Evolutionary conservation across 2,888 invertebrate species (phyloP).

Genomic region (Trissonchulus latispiculum): DNA sequence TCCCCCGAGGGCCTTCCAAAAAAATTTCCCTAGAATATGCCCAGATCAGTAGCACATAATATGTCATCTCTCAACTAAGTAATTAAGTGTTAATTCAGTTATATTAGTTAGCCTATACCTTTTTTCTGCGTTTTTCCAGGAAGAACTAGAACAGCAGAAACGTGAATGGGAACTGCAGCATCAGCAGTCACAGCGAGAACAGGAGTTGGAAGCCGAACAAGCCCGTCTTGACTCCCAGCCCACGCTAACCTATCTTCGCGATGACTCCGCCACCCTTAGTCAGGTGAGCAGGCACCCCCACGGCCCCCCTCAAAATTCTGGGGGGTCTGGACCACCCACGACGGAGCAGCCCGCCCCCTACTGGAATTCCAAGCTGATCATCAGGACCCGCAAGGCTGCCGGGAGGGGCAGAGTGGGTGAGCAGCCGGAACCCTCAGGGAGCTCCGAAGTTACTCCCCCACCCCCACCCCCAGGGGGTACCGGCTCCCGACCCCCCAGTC

Average conservation of each 20-base stretch:
- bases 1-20: too few species aligned
- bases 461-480: neutral
- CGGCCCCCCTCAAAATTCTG: neutral
- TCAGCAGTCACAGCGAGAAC: conserved; percentile 51
- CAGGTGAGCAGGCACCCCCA: too few species aligned
- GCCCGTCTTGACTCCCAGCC: neutral
- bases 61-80: too few species aligned
- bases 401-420: conserved; percentile 31
- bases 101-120: neutral
- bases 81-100: too few species aligned
- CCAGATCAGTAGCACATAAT: too few species aligned
- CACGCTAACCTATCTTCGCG: conserved; percentile 6
- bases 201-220: conserved; percentile 25
- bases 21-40: too few species aligned
- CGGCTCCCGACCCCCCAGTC: too few species aligned
- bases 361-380: conserved; percentile 47
- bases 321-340: too few species aligned
- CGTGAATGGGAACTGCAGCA: conserved; percentile 78
- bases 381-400: conserved; percentile 44
- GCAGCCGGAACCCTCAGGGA: conserved; percentile 14
- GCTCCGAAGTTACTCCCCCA: neutral
- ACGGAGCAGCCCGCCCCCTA: conserved; percentile 37
- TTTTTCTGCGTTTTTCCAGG: conserved; percentile 36
- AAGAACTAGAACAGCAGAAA: conserved; percentile 69
- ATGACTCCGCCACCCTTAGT: conserved; percentile 7